Conservation (phyloP, 2,113 vertebrate genomes). For the Cheirogaleus medius region DNA sequence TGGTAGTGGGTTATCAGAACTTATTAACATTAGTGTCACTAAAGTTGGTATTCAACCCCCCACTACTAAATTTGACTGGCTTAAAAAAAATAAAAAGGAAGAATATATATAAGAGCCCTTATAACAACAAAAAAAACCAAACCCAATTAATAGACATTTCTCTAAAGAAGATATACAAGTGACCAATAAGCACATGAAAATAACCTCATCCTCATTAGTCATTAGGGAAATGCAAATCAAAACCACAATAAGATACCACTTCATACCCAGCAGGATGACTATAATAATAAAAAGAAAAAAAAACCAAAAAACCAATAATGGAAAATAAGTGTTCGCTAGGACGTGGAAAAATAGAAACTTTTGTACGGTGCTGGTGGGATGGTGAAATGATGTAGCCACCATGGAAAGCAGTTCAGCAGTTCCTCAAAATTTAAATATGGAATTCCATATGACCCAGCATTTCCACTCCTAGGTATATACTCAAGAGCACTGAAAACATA, state of each 20-base stretch:
- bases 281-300: background rate
- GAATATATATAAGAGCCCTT: background rate
- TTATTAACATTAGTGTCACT: too few species aligned
- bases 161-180: background rate
- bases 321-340: background rate
- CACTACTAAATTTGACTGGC: too few species aligned
- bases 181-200: background rate
- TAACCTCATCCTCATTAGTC: background rate
- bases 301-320: background rate
- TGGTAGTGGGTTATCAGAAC: too few species aligned
- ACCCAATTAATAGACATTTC: background rate
- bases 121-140: background rate
- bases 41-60: too few species aligned
- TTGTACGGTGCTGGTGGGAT: background rate
- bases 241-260: background rate
- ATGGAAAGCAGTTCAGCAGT: background rate
- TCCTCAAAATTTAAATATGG: background rate
- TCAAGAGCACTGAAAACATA: background rate
- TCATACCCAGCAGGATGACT: background rate
- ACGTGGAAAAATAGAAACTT: background rate
- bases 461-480: background rate
- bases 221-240: constrained; percentile 17
- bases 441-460: background rate
- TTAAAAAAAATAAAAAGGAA: too few species aligned
- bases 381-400: background rate